Base-by-base conservation (phyloP, 2,113 vertebrate species). In the Opisthocomus hoazin region DNA sequence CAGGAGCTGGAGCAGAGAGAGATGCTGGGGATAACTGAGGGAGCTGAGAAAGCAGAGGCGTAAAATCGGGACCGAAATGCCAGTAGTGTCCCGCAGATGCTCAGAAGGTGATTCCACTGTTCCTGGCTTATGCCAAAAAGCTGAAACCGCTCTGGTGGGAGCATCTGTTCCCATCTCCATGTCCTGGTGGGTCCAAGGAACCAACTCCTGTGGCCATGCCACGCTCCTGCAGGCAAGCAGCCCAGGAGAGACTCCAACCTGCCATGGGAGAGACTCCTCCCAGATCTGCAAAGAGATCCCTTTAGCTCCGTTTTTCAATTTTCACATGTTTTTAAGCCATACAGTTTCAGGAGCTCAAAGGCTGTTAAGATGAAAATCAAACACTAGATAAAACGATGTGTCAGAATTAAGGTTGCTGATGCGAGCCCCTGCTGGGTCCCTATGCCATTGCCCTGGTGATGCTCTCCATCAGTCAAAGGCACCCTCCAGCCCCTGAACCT, bases 391-490 rank as follows among this genome's bases (percentile, higher is more conserved):
- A 87, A 89, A 20, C 0, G 1, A 15, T 39, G 36, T 37, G 39
- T 66, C 56, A 64, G 53, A 84, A 61, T 84, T 41, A 51, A 78
- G 51, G 50, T 12, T 84, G 37, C 69, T 63, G 26, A 5, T 24
- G 36, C 0, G 6, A 87, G 19, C 9, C 6, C 17, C 39, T 1
- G 0, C 46, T 17, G 15, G 6, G 8, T 65, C 71, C 10, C n/a
- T 48, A 34, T 87, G 53, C 21, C 17, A 2, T 19, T 87, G 43
- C 23, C 71, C 68, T 36, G 23, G 46, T 0, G n/a, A n/a, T 37
- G 57, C 4, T 88, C 57, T 53, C 20, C 46, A 20, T 36, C 2
- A 1, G 57, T 57, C 21, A 41, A 34, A 34, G 54, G 32, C 23
- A 86, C 8, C 45, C 6, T 71, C 34, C 50, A 73, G 23, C 15